Conservation (phyloP, 1,140 invertebrate genomes). For the Scaptomyza hsui region DNA sequence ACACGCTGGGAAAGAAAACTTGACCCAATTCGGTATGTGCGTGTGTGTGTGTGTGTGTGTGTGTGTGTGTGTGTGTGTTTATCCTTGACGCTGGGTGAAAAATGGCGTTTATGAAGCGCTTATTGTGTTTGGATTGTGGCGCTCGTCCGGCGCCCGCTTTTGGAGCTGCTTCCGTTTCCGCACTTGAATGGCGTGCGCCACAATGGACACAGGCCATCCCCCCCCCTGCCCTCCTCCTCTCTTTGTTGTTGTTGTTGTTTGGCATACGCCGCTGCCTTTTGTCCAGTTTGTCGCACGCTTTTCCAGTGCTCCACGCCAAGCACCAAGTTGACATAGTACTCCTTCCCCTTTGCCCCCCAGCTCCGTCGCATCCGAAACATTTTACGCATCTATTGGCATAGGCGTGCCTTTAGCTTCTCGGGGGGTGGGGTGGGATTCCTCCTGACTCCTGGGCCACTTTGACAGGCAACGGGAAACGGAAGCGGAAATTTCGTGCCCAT, state of each 20-base stretch:
- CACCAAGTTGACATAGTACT: background rate
- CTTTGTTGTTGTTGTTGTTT: constrained; percentile 48
- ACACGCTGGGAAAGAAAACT: constrained; percentile 41
- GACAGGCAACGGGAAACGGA: constrained; percentile 77
- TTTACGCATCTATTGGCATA: constrained; percentile 67
- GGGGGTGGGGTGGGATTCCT: no score
- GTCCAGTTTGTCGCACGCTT: constrained; percentile 68
- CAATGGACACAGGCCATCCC: constrained; percentile 48
- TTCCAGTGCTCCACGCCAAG: no score
- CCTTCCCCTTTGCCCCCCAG: background rate
- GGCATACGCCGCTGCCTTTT: constrained; percentile 68
- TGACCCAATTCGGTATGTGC: constrained; percentile 61
- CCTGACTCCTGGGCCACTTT: constrained; percentile 51
- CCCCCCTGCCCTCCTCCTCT: background rate
- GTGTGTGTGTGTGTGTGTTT: constrained; percentile 42
- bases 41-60: constrained; percentile 4
- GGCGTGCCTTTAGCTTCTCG: constrained; percentile 17
- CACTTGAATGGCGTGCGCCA: constrained; percentile 76
- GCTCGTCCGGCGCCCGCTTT: constrained; percentile 38
- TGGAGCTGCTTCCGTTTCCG: constrained; percentile 72
- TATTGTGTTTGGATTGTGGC: constrained; percentile 80
- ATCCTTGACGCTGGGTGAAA: constrained; percentile 64
- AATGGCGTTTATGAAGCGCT: constrained; percentile 82
- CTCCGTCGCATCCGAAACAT: constrained; percentile 60
- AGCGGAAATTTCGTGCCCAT: constrained; percentile 81